Conservation (phyloP, 2,113 vertebrate genomes). For the Sigmodon hispidus region DNA sequence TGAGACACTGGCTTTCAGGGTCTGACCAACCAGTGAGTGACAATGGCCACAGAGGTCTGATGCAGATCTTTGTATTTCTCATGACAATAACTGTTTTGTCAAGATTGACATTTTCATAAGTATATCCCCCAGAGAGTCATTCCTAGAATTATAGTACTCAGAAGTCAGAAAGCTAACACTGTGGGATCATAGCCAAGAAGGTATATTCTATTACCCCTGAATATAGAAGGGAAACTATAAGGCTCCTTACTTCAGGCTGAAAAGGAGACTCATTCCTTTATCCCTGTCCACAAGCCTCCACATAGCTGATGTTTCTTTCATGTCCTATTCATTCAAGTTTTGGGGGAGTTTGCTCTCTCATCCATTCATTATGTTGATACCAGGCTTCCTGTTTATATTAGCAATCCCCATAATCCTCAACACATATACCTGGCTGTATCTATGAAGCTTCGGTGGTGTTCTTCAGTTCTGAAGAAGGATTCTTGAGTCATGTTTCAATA, state of each 20-base stretch:
- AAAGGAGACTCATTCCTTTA: fast-evolving
- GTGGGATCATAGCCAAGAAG: background rate
- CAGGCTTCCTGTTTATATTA: background rate
- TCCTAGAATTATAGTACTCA: background rate
- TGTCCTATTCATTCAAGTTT: fast-evolving
- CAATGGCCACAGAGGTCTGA: fast-evolving
- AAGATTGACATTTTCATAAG: fast-evolving
- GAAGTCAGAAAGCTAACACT: background rate
- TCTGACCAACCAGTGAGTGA: no score
- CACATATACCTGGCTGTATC: no score
- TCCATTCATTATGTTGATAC: fast-evolving
- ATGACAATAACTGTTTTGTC: background rate
- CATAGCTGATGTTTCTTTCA: background rate
- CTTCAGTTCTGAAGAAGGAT: background rate
- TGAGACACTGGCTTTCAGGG: fast-evolving
- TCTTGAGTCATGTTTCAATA: background rate
- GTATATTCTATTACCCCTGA: background rate
- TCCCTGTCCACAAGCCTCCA: background rate
- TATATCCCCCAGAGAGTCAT: background rate
- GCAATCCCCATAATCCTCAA: background rate
- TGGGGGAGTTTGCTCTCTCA: background rate
- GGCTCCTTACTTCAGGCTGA: background rate
- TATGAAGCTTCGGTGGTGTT: no score
- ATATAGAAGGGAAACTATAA: fast-evolving
- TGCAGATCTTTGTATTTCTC: fast-evolving